Base-by-base conservation (phyloP, 2,888 invertebrate genomes). In the Epistrophella euchroma region DNA sequence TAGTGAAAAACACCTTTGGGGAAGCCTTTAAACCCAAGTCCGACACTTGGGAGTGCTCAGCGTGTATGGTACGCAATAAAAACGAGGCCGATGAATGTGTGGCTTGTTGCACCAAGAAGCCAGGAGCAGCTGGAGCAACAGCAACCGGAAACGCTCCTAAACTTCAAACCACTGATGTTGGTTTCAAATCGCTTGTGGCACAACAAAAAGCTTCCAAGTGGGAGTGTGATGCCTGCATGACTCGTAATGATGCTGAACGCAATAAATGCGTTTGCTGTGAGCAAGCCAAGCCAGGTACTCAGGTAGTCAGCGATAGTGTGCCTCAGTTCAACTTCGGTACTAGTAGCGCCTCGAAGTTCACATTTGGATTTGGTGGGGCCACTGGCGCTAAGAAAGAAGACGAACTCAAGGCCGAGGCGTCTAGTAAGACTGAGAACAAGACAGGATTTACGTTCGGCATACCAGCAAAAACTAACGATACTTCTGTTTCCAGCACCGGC, bases 171-270 rank as follows among this genome's bases (percentile, higher is more conserved):
- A 64, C 75, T 32, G 91, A 93, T 70, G 89, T 90, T 32, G 92
- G 92, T 32, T 93, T 93, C 45, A 90, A 92, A 88, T 88, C 90
- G 4, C 75, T 92, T 62, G 91, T 90, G 35, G 91, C 90, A 3
- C 88, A 90, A 28, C 92, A 93, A 77, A 91, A 90, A 75, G 83
- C 88, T 0, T 88, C 88, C n/a, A 92, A 93, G 74, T 95, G 95
- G 95, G 94, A 94, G 81, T 95, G 96, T 90, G 91, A 92, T 15
- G 93, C 93, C 19, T 96, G 95, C 90, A 93, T 95, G 93, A 93
- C 95, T 0, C 92, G 93, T 74, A 96, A 95, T 89, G 92, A 93
- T 60, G 89, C 90, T 5, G 91, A 91, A 19, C 92, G 91, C 25
- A 89, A 87, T 7, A 93, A 93, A 85, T 95, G 95, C 90, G 92